Percentiles rank a stretch among this genome's conserved stretches.
phyloP scores from a whole-genome alignment of 2,888 invertebrate species.

The Mythimna vitellina region DNA sequence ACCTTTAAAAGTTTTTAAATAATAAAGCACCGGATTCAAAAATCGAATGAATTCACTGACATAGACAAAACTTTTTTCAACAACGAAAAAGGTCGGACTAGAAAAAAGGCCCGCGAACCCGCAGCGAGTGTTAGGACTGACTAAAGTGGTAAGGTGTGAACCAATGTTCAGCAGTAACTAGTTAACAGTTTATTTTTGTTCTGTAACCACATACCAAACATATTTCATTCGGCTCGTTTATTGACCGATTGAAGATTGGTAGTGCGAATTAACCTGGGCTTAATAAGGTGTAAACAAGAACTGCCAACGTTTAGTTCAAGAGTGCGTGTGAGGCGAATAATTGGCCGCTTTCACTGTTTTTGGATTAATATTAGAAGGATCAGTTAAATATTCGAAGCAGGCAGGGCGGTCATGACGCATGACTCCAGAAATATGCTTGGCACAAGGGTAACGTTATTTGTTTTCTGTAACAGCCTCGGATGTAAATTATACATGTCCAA shows the following conservation, averaged over 20 bases:
- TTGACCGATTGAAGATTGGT: slow-evolving; percentile 54
- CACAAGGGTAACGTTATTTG: slow-evolving; percentile 42
- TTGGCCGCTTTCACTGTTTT: slow-evolving; percentile 28
- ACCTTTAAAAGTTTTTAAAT: slow-evolving; percentile 45
- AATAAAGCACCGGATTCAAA: slow-evolving; percentile 28
- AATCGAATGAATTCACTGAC: slow-evolving; percentile 42
- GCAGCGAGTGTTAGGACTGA: slow-evolving; percentile 78
- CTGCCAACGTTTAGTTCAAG: slow-evolving; percentile 30
- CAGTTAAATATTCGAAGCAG: slow-evolving; percentile 25
- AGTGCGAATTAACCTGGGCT: slow-evolving; percentile 54
- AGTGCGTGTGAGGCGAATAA: neutral
- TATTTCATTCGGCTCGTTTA: slow-evolving; percentile 70
- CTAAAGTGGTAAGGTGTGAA: slow-evolving; percentile 83
- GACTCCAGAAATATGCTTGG: slow-evolving; percentile 41
- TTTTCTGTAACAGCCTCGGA: slow-evolving; percentile 35
- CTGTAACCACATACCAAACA: slow-evolving; percentile 76
- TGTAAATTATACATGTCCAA: slow-evolving; percentile 24
- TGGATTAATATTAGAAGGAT: slow-evolving; percentile 7
- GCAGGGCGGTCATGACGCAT: slow-evolving; percentile 37
- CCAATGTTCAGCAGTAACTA: slow-evolving; percentile 71
- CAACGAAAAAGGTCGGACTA: slow-evolving; percentile 52
- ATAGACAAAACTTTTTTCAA: slow-evolving; percentile 40
- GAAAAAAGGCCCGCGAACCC: slow-evolving; percentile 78
- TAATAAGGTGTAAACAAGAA: slow-evolving; percentile 58
- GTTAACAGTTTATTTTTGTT: slow-evolving; percentile 85